Percentiles rank a stretch among this genome's conserved stretches.
phyloP scores from a whole-genome alignment of 2,888 invertebrate genomes.

The Cryptocephalus moraei region DNA sequence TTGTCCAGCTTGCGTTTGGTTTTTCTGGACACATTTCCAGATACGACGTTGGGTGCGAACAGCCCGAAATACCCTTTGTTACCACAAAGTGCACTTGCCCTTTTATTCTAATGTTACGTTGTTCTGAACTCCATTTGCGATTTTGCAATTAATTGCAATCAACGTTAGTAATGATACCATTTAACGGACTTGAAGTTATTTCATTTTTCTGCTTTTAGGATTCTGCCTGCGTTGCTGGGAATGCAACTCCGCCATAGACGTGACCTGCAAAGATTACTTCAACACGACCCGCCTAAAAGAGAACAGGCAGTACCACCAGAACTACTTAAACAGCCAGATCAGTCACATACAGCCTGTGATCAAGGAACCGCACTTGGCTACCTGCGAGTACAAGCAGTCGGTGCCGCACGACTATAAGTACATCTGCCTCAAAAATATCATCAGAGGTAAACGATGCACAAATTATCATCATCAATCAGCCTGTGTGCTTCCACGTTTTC shows the following conservation, averaged over 20 bases:
- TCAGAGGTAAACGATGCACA: background rate
- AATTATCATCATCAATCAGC: too few relatives aligned
- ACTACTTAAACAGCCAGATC: background rate
- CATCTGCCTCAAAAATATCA: background rate
- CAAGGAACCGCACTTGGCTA: background rate
- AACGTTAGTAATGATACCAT: too few relatives aligned
- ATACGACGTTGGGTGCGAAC: too few relatives aligned
- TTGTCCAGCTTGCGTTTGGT: too few relatives aligned
- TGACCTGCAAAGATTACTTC: slow-evolving; percentile 65
- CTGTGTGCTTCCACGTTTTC: too few relatives aligned
- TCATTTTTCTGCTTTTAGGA: slow-evolving; percentile 41
- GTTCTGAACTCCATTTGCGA: too few relatives aligned
- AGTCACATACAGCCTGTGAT: background rate
- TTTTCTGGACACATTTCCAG: too few relatives aligned
- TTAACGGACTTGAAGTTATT: too few relatives aligned
- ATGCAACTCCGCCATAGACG: slow-evolving; percentile 62
- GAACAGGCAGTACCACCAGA: slow-evolving; percentile 4
- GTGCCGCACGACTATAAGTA: background rate
- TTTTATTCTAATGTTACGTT: too few relatives aligned
- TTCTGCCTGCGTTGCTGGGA: slow-evolving; percentile 63
- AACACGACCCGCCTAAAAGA: slow-evolving; percentile 39
- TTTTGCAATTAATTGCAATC: too few relatives aligned
- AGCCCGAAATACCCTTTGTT: too few relatives aligned
- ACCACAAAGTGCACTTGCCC: too few relatives aligned
- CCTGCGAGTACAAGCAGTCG: background rate